Evolutionary conservation across 1,140 invertebrate genomes (phyloP).

Genomic region (Subanguina moxae): DNA sequence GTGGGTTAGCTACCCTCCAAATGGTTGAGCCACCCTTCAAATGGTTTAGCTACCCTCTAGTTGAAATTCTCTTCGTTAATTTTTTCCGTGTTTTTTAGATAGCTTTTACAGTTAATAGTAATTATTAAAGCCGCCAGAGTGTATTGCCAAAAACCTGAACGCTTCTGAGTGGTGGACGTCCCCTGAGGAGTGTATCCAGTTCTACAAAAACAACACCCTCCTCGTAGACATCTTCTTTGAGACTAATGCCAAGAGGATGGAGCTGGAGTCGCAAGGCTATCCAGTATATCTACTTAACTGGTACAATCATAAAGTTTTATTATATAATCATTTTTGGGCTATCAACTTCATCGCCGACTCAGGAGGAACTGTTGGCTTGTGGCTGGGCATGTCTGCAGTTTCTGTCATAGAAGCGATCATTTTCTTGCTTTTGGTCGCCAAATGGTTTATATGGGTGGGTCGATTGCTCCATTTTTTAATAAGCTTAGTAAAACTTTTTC

Average conservation of each 20-base stretch:
- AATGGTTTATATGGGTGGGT: no score
- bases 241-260: conserved; percentile 43
- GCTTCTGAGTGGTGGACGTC: conserved; percentile 10
- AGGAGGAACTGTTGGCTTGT: conserved; percentile 42
- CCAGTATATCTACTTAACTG: no score
- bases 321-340: conserved; percentile 25
- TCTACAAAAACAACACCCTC: conserved; percentile 45
- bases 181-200: conserved; percentile 22
- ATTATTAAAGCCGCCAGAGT: conserved; percentile 23
- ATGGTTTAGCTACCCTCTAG: no score
- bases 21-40: no score
- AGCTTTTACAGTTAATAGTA: not conserved
- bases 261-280: conserved; percentile 43
- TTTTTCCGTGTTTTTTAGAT: conserved; percentile 11
- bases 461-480: no score
- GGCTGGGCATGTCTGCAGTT: conserved; percentile 29
- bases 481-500: not conserved
- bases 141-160: conserved; percentile 10
- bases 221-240: conserved; percentile 48
- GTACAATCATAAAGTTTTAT: conserved; percentile 8
- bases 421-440: conserved; percentile 10
- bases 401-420: conserved; percentile 7
- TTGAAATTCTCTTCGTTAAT: not conserved
- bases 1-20: no score
- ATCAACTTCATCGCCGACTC: conserved; percentile 43